Evolutionary conservation across 2,113 vertebrate genomes (phyloP).

Genomic region (Puffinus mauretanicus): DNA sequence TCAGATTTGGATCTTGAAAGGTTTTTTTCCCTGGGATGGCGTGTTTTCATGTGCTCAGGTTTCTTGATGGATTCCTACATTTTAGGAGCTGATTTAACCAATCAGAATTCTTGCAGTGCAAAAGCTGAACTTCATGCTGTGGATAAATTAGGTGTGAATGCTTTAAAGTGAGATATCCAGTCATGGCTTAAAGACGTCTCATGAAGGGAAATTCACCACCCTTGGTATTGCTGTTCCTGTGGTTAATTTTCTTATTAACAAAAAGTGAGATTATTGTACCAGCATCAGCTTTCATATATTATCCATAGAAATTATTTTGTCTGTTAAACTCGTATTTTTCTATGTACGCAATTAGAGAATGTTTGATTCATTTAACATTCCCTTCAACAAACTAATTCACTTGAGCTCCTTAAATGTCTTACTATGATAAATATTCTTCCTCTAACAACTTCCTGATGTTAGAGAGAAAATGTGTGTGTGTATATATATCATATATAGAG

Average conservation of each 20-base stretch:
- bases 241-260: neutral
- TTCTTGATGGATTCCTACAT: neutral
- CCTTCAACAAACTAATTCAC: neutral
- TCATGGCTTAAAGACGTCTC: neutral
- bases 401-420: neutral
- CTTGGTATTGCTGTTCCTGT: neutral
- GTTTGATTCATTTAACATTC: neutral
- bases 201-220: neutral
- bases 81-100: neutral
- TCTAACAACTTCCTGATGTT: neutral
- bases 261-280: neutral
- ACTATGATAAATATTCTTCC: neutral
- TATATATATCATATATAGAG: neutral
- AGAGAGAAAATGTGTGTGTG: neutral
- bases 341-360: accelerated
- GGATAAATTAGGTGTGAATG: neutral
- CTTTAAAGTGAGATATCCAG: neutral
- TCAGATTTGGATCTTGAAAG: neutral
- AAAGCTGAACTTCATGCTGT: neutral
- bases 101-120: neutral
- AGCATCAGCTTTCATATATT: neutral
- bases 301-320: neutral
- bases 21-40: neutral
- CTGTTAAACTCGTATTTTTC: neutral
- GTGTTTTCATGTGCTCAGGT: neutral